Evolutionary conservation across 2,797 vertebrate genomes (phyloP), one percentile per base, ranked within the genome.

Genomic region (Heterohyrax brucei): DNA sequence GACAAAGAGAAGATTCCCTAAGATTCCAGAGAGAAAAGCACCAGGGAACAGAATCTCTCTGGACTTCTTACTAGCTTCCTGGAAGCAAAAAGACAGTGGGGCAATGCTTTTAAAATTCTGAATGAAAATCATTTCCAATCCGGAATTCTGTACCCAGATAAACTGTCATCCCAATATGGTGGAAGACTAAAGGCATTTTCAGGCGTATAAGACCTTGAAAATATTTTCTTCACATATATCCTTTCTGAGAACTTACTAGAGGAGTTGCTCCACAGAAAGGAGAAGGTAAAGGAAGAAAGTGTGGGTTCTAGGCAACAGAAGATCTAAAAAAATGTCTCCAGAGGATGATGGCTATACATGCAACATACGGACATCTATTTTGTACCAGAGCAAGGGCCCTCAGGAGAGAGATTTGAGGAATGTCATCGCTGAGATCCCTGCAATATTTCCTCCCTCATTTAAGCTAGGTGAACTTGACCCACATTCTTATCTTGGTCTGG

Each of bases 291-390:
- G 26, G 50, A 70, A 7, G 28, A 56, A 26, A 33, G n/a, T 1
- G 7, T 0, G 4, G 33, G 59, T 30, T 2, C 21, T 24, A 22
- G 21, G 10, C 7, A 33, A 50, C 19, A n/a, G 6, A 53, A 18
- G 22, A 64, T 4, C 26, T 9, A 1, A 1, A 16, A 28, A 18
- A 16, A 28, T 24, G 22, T 53, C 39, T 59, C 1, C 26, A 48
- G 53, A 70, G 66, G 16, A 21, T 1, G 48, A 62, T 13, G n/a
- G n/a, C 44, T 3, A 0, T 0, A 3, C 50, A 5, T 0, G 0
- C 14, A 33, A 46, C 3, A 3, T 1, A 5, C 24, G 12, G 66
- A 12, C 12, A 1, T 26, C 14, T 0, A 3, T 46, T 22, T 19
- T 39, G 12, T 7, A 12, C 1, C 1, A 12, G 48, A 10, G 59